These are phyloP conservation scores for Lipophrys pholis DNA, from an alignment of 2,113 vertebrate genomes.

Conservation along the genomic window DNA sequence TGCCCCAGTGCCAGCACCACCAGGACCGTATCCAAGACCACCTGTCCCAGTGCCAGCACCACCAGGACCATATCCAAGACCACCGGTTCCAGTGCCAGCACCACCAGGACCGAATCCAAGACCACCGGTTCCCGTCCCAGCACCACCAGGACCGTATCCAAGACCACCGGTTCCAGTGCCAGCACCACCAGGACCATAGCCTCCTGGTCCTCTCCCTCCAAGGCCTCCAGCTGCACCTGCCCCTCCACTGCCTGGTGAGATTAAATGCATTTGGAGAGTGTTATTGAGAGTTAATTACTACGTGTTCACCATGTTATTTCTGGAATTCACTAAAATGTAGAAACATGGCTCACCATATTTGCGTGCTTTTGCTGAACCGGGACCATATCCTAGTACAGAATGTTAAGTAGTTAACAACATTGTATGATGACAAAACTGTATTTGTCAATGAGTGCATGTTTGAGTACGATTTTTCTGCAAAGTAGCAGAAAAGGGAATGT, in stretches of 20 bases:
- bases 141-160: slow-evolving; percentile 48
- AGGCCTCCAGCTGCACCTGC: background rate
- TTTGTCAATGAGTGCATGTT: too few relatives aligned
- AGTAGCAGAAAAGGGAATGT: background rate
- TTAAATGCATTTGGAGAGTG: slow-evolving; percentile 3
- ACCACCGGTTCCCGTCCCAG: slow-evolving; percentile 44
- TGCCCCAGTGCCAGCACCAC: too few relatives aligned
- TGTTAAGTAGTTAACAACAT: background rate
- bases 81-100: slow-evolving; percentile 17
- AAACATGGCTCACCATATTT: slow-evolving; percentile 64
- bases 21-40: slow-evolving; percentile 33
- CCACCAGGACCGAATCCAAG: slow-evolving; percentile 4
- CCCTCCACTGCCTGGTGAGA: slow-evolving; percentile 44
- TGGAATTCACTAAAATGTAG: background rate
- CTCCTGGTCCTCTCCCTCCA: too few relatives aligned
- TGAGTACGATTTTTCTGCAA: background rate
- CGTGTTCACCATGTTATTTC: background rate
- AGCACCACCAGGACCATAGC: slow-evolving; percentile 10
- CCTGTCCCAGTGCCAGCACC: slow-evolving; percentile 48
- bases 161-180: slow-evolving; percentile 16
- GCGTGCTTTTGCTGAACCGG: slow-evolving; percentile 64
- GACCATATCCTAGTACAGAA: slow-evolving; percentile 55
- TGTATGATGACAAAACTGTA: background rate
- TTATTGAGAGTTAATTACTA: slow-evolving; percentile 1
- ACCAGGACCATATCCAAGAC: slow-evolving; percentile 42